Percentiles rank a stretch among this genome's conserved stretches.
Evolutionary conservation across 1,140 invertebrate genomes (phyloP).

Genomic region (Saccostrea echinata): DNA sequence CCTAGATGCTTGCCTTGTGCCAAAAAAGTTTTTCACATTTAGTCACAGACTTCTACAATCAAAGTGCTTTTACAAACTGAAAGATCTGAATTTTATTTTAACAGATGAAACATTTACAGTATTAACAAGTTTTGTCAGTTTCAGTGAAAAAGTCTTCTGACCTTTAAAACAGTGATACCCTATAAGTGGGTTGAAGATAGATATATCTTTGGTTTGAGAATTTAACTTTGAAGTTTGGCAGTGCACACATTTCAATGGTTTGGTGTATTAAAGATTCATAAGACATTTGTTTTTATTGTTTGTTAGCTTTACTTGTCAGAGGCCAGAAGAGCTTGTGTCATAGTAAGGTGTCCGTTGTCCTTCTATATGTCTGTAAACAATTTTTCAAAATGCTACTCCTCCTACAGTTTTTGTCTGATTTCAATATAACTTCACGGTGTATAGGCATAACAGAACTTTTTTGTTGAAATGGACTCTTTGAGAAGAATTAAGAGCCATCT

Average conservation of each 20-base stretch:
- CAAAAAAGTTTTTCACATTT: background rate
- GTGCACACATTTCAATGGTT: background rate
- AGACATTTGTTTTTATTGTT: background rate
- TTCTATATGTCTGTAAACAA: too few relatives aligned
- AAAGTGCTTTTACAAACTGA: background rate
- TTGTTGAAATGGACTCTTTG: too few relatives aligned
- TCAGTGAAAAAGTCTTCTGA: background rate
- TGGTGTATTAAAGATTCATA: background rate
- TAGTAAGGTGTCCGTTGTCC: too few relatives aligned
- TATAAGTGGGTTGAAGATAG: background rate
- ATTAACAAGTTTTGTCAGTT: background rate
- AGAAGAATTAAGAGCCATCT: too few relatives aligned
- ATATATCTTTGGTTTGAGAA: too few relatives aligned
- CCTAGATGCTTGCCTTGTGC: background rate
- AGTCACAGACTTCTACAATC: background rate
- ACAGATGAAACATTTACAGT: background rate
- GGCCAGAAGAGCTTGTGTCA: too few relatives aligned
- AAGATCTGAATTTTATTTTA: slow-evolving; percentile 5
- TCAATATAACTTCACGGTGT: too few relatives aligned
- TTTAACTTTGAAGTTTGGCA: background rate
- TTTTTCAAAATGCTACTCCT: too few relatives aligned
- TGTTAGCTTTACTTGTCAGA: too few relatives aligned
- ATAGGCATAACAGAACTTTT: too few relatives aligned
- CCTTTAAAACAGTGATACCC: background rate
- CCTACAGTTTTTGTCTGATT: too few relatives aligned